Base-by-base conservation (phyloP, 2,888 invertebrate genomes). In the Epistrophella euchroma region DNA sequence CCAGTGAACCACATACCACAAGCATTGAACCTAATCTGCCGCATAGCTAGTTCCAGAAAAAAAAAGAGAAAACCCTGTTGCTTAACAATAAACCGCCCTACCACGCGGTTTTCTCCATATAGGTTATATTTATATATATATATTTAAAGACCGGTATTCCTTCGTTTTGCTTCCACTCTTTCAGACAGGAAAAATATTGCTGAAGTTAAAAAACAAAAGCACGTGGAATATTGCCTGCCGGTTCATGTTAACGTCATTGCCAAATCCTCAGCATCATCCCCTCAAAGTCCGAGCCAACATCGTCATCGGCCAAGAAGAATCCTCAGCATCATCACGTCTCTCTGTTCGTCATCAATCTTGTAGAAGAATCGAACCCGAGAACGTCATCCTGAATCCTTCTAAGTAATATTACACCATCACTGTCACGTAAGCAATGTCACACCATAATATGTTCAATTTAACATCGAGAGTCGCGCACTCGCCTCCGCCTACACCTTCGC, bases 351-450 rank as follows among this genome's bases (percentile, higher is more conserved):
- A 25, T 25, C 25, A 25, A n/a, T n/a, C n/a, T n/a, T n/a, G n/a
- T 43, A 43, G 43, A 43, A 43, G 43, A 43, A 43, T n/a, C 43
- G 43, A 43, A 28, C 52, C 52, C 52, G 0, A 52, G 22, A 52
- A 52, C 52, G 11, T 52, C 28, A 52, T 28, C 52, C 52, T 6
- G 15, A 52, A 25, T 52, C 6, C 5, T 28, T 52, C 4, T 11
- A 28, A 25, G 0, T 15, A 25, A 13, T 13, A 22, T 32, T 28
- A 52, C 52, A 28, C n/a, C 32, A 10, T 32, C 56, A 56, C 56
- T 56, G 56, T 32, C 56, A 56, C 32, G 56, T 56, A 56, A 56
- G 56, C 25, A 56, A 55, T 50, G 50, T 43, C n/a, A 43, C 6
- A 43, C n/a, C 4, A 43, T 2, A 43, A 43, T 43, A n/a, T 43